A percentile compares a stretch with the other conserved stretches of the same genome.
These are phyloP conservation scores for Melanaphis sacchari DNA, from an alignment of 1,140 invertebrate species.

Conservation along the genomic window DNA sequence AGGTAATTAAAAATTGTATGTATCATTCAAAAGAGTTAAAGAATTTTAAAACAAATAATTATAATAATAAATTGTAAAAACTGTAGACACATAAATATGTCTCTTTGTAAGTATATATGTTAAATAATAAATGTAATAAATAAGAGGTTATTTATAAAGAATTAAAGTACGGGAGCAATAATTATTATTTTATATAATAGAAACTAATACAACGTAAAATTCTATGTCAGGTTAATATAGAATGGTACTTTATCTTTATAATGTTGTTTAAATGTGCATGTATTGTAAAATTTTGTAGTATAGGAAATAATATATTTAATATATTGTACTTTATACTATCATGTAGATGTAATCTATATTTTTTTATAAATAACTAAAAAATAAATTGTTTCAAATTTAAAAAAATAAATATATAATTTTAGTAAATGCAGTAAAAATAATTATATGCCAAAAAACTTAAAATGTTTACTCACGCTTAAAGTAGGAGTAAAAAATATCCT, in stretches of 20 bases:
- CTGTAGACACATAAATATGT: neutral
- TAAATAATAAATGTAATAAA: neutral
- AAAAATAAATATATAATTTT: neutral
- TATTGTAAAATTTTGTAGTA: neutral
- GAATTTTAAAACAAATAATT: too few species aligned
- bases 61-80: neutral
- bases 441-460: neutral
- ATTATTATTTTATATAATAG: neutral
- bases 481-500: neutral
- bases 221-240: neutral
- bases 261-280: neutral
- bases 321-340: neutral
- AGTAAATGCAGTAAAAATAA: neutral
- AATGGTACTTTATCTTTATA: neutral
- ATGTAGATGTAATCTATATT: neutral
- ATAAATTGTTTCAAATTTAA: neutral
- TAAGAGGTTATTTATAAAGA: neutral
- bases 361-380: neutral
- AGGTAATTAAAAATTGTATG: too few species aligned
- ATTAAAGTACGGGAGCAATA: neutral
- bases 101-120: neutral
- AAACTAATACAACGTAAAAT: neutral
- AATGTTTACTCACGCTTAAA: slow-evolving; percentile 40
- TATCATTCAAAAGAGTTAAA: too few species aligned
- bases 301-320: neutral